Evolutionary conservation across 2,888 invertebrate species (phyloP).

Genomic region (Xiphydria camelus): DNA sequence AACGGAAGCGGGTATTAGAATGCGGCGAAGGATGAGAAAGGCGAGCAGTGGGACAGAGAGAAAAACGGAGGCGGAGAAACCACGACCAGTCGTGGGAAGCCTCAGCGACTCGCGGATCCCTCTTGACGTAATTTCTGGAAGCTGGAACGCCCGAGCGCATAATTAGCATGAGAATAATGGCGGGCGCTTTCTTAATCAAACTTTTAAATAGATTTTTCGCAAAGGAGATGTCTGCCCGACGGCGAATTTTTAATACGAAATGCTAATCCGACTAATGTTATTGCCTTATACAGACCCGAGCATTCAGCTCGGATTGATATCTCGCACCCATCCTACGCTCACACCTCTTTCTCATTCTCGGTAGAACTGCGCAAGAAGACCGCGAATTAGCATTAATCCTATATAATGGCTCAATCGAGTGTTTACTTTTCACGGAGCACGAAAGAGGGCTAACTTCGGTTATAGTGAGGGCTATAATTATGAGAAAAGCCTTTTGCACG

Average conservation of each 20-base stretch:
- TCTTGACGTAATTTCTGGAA: conserved; percentile 44
- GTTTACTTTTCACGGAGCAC: too few species aligned
- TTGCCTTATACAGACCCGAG: conserved; percentile 43
- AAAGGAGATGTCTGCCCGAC: conserved; percentile 20
- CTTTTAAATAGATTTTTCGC: conserved; percentile 56
- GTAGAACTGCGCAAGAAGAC: conserved; percentile 24
- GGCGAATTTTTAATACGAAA: conserved; percentile 43
- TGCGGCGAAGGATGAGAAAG: background rate
- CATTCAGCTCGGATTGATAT: conserved; percentile 16
- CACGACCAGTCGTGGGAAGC: conserved; percentile 1
- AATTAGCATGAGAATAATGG: conserved; percentile 58
- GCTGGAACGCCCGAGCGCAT: conserved; percentile 36
- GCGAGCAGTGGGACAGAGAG: conserved; percentile 1
- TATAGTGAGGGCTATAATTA: too few species aligned
- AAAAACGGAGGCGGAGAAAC: conserved; percentile 9
- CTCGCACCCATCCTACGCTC: conserved; percentile 7
- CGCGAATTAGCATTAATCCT: conserved; percentile 29
- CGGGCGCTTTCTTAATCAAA: conserved; percentile 54
- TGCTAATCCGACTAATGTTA: conserved; percentile 49
- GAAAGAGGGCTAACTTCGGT: too few species aligned
- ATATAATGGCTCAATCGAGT: too few species aligned
- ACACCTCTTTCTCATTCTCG: conserved; percentile 4
- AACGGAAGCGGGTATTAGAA: background rate
- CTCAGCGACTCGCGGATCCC: conserved; percentile 31
- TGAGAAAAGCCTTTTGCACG: too few species aligned